Base-by-base conservation (phyloP, 2,888 invertebrate genomes). In the Stratiomys singularior region DNA sequence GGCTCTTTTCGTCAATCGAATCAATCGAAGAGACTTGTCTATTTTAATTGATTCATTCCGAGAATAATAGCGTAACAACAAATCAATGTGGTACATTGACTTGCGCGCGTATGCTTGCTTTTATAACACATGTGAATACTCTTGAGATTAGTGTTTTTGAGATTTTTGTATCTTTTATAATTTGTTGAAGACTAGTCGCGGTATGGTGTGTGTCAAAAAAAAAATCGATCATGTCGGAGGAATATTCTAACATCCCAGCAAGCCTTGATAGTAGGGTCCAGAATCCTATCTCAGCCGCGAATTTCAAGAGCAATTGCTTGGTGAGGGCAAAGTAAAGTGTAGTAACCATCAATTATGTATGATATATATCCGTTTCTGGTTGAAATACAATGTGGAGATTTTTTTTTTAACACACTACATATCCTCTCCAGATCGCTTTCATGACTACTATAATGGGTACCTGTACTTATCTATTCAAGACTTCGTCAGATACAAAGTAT, bases 21-120 rank as follows among this genome's bases (percentile, higher is more conserved):
- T 58, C 74, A 60, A 60, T 25, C 60, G 15, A 58, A 11, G 71
- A 56, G 37, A 58, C 30, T 69, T 74, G 74, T 74, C 74, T 74
- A 60, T 60, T 74, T 74, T 74, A 74, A 74, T 74, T 74, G 74
- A 74, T 60, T 74, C 74, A 74, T 74, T 74, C 44, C 44, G 44
- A 60, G 60, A 74, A 74, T 74, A 74, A 60, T 74, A 60, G 60
- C 71, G 52, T 72, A 47, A 66, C 27, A 72, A 28, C 56, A 52
- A 72, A 52, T 52, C 71, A 27, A 37, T 37, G 23, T 56, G 71
- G 71, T 72, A 72, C 71, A 25, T 72, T 72, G 71, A 72, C 71
- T 72, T 52, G 44, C 27, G 9, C 27, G 15, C 37, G 37, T 37
- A 37, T 37, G 37, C 37, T 37, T 37, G 37, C 37, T 37, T 37